Evolutionary conservation across 2,113 vertebrate species (phyloP).

Genomic region (Mobula birostris): DNA sequence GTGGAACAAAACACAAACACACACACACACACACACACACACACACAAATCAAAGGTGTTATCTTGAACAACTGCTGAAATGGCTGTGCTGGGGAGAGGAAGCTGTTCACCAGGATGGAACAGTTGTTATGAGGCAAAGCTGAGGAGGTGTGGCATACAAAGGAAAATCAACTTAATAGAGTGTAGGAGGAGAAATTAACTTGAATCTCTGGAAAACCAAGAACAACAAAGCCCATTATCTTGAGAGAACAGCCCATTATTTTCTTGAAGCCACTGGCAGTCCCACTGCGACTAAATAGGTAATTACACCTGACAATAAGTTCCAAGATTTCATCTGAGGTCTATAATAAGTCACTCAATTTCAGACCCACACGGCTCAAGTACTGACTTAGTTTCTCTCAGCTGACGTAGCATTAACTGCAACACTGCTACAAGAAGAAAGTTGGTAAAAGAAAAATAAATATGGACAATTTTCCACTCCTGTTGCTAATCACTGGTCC

Average conservation of each 20-base stretch:
- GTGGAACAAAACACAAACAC: background rate
- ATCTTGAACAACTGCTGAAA: background rate
- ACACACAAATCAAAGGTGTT: background rate
- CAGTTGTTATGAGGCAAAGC: background rate
- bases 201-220: background rate
- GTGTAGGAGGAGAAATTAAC: background rate
- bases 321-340: background rate
- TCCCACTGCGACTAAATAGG: background rate
- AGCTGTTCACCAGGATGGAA: background rate
- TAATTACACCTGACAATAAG: background rate
- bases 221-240: background rate
- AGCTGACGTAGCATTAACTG: background rate
- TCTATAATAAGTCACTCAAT: background rate
- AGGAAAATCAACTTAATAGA: background rate
- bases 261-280: background rate
- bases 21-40: no score
- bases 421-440: background rate
- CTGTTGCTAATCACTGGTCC: background rate
- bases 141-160: background rate
- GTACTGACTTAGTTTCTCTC: background rate
- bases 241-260: background rate
- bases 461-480: background rate
- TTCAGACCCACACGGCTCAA: background rate
- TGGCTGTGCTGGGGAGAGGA: background rate
- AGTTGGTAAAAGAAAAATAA: background rate